Percentiles rank a stretch among this genome's conserved stretches.
Evolutionary conservation across 2,113 vertebrate genomes (phyloP).

Genomic region (Herpetotheres cachinnans): DNA sequence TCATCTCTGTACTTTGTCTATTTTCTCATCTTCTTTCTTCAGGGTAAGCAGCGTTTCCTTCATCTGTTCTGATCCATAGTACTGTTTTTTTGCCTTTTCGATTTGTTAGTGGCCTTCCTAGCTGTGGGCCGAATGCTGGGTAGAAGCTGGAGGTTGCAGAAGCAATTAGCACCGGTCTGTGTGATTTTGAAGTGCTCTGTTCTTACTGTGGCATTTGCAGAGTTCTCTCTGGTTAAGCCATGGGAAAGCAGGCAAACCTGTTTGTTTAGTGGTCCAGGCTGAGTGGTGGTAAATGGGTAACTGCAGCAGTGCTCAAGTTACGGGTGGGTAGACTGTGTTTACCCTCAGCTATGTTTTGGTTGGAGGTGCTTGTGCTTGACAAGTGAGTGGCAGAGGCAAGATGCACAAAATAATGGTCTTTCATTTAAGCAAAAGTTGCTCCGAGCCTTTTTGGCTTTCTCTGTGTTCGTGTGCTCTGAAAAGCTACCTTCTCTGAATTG

Average conservation of each 20-base stretch:
- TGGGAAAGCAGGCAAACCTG: not conserved
- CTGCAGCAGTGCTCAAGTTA: not conserved
- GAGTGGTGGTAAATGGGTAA: not conserved
- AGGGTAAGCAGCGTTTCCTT: slow-evolving; percentile 73
- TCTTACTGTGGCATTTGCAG: not conserved
- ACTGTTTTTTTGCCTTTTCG: slow-evolving; percentile 32
- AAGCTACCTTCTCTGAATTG: not conserved
- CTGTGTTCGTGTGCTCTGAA: not conserved
- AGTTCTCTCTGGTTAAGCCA: not conserved
- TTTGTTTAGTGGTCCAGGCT: not conserved
- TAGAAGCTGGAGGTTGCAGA: not conserved
- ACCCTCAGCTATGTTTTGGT: not conserved
- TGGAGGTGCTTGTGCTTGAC: not conserved
- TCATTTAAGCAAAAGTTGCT: not conserved
- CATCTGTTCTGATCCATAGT: slow-evolving; percentile 40
- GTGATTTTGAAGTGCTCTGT: not conserved
- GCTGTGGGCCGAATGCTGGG: not conserved
- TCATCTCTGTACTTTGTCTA: slow-evolving; percentile 72
- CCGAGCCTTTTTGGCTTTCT: not conserved
- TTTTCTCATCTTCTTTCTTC: slow-evolving; percentile 73
- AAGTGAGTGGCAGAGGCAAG: not conserved
- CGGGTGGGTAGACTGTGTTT: not conserved
- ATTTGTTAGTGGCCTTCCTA: slow-evolving; percentile 21
- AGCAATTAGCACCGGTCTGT: not conserved
- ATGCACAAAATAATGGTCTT: not conserved